These are phyloP conservation scores for Hydraecia micacea DNA, from an alignment of 2,888 invertebrate genomes.

Conservation along the genomic window DNA sequence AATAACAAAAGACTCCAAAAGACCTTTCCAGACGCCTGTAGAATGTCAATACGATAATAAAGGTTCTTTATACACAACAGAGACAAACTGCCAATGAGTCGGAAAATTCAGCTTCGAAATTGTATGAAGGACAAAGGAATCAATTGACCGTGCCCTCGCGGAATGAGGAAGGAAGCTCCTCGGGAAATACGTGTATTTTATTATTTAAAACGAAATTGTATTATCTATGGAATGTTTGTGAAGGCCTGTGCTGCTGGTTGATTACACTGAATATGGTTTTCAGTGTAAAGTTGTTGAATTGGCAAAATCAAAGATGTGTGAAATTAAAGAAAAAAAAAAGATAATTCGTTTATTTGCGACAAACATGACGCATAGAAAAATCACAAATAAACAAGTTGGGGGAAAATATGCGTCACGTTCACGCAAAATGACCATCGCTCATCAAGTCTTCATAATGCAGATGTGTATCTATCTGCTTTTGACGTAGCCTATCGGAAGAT, in stretches of 20 bases:
- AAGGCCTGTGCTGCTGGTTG: background rate
- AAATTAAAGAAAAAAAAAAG: background rate
- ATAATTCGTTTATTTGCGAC: no score
- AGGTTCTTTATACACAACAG: slow-evolving; percentile 40
- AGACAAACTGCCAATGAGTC: slow-evolving; percentile 36
- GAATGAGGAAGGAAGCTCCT: slow-evolving; percentile 36
- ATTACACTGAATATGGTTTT: background rate
- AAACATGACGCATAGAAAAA: no score
- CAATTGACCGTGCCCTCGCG: slow-evolving; percentile 67
- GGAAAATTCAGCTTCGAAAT: slow-evolving; percentile 55
- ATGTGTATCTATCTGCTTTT: background rate
- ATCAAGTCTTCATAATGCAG: no score
- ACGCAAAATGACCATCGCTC: no score
- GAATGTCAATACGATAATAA: slow-evolving; percentile 52
- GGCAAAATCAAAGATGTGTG: background rate
- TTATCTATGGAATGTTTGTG: slow-evolving; percentile 2
- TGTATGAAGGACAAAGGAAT: slow-evolving; percentile 64
- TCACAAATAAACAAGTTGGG: no score
- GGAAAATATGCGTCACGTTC: no score
- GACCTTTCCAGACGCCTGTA: slow-evolving; percentile 20
- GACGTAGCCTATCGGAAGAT: background rate
- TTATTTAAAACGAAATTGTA: slow-evolving; percentile 48
- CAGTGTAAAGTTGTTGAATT: background rate
- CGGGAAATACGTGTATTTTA: slow-evolving; percentile 23
- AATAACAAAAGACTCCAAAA: slow-evolving; percentile 32